A percentile compares a stretch with the other conserved stretches of the same genome.
These are phyloP conservation scores for Rhopilema esculentum DNA, from an alignment of 30 jellyfish, hydroid and myxozoan species.

Conservation along the genomic window DNA sequence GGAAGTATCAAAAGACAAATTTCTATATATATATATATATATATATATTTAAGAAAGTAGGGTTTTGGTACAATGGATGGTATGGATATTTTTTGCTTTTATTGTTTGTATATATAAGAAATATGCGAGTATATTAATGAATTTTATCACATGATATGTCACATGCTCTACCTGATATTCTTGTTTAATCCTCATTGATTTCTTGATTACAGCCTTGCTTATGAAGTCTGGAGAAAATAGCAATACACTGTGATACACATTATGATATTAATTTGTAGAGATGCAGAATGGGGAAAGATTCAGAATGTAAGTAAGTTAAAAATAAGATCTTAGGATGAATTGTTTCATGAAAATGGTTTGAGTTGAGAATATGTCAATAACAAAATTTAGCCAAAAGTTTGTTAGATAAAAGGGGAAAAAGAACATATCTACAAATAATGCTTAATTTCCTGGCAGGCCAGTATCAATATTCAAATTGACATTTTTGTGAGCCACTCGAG, in stretches of 20 bases:
- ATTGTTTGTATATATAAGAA: not conserved
- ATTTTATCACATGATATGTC: not conserved
- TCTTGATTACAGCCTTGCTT: slow-evolving; percentile 28
- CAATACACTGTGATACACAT: not conserved
- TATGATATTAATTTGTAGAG: not conserved
- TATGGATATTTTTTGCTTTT: not conserved
- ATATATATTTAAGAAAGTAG: not conserved
- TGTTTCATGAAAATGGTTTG: not conserved
- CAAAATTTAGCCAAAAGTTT: not conserved
- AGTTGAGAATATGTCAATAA: not conserved
- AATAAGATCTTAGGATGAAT: not conserved
- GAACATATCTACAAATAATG: not conserved
- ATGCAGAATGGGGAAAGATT: not conserved
- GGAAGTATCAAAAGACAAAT: too few species aligned
- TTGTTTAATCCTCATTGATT: slow-evolving; percentile 7
- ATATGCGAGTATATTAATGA: not conserved
- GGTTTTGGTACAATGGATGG: not conserved
- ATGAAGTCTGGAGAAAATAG: slow-evolving; percentile 3
- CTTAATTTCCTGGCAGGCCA: slow-evolving; percentile 10
- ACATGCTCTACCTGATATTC: not conserved
- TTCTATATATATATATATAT: too few species aligned
- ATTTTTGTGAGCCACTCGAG: slow-evolving; percentile 32
- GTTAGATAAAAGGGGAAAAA: not conserved
- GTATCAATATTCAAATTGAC: slow-evolving; percentile 21
- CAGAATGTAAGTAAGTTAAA: not conserved